These are phyloP conservation scores for Chionodraco myersi DNA, from an alignment of 2,113 vertebrate genomes.

Conservation along the genomic window DNA sequence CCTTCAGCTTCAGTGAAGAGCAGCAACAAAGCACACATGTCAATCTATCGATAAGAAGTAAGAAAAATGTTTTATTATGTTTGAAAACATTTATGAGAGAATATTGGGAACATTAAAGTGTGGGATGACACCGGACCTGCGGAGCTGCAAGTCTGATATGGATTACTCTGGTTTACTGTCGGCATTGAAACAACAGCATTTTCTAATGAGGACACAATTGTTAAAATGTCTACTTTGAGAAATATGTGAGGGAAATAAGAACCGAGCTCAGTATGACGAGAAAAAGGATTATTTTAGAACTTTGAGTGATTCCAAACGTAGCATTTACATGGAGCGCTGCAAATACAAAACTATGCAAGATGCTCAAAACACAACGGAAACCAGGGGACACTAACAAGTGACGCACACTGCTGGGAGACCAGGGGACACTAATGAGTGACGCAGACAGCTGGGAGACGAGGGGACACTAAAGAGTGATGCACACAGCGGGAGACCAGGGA, in stretches of 20 bases:
- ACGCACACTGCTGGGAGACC: too few relatives aligned
- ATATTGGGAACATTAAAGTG: conserved; percentile 30
- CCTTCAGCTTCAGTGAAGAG: neutral
- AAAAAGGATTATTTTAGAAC: too few relatives aligned
- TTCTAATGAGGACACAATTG: conserved; percentile 45
- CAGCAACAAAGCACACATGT: neutral
- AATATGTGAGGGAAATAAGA: neutral
- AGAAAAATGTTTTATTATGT: neutral
- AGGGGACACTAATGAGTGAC: too few relatives aligned
- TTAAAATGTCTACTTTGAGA: conserved; percentile 32
- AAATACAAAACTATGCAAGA: too few relatives aligned
- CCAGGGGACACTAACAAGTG: too few relatives aligned
- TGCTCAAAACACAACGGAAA: too few relatives aligned
- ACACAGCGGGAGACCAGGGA: too few relatives aligned
- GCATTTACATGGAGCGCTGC: too few relatives aligned
- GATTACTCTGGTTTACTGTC: conserved; percentile 38
- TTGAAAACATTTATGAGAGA: conserved; percentile 43
- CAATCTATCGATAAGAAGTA: too few relatives aligned
- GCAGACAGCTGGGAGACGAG: too few relatives aligned
- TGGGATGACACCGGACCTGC: conserved; percentile 31
- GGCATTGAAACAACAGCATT: conserved; percentile 34
- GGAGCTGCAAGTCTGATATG: conserved; percentile 40
- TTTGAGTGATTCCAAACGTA: too few relatives aligned
- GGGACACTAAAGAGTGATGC: too few relatives aligned
- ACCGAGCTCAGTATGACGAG: neutral